Evolutionary conservation across 2,888 invertebrate species (phyloP).

Genomic region (Oligia latruncula): DNA sequence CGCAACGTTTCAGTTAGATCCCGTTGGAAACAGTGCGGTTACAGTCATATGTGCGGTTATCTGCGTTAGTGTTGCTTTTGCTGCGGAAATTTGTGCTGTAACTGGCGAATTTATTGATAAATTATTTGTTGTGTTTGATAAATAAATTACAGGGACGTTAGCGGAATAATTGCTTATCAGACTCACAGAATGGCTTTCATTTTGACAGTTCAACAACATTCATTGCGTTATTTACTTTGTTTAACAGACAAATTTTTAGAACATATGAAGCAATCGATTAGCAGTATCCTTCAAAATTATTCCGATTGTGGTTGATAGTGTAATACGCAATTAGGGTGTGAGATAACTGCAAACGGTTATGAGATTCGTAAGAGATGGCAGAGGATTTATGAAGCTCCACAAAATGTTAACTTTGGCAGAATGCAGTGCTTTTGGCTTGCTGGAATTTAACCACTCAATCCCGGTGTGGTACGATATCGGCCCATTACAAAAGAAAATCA

Average conservation of each 20-base stretch:
- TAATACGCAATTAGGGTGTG: no score
- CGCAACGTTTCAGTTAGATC: constrained; percentile 73
- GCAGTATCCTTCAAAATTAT: no score
- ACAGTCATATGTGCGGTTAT: constrained; percentile 60
- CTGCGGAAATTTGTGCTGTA: constrained; percentile 17
- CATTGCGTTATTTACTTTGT: no score
- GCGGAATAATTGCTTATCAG: no score
- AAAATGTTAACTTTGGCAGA: not conserved
- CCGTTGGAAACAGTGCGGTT: constrained; percentile 65
- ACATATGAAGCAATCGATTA: no score
- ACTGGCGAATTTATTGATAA: constrained; percentile 26
- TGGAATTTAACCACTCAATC: not conserved
- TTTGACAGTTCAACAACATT: no score
- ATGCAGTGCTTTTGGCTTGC: not conserved
- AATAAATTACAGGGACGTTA: not conserved
- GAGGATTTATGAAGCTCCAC: not conserved
- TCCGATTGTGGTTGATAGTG: no score
- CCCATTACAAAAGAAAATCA: no score
- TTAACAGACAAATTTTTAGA: no score
- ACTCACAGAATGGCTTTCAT: no score
- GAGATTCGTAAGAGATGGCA: not conserved
- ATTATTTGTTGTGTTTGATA: constrained; percentile 9
- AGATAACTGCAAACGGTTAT: not conserved
- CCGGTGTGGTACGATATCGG: no score
- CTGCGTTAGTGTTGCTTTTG: constrained; percentile 35